Percentiles rank a stretch among this genome's conserved stretches.
These are phyloP conservation scores for Myrmophylax atrothorax DNA, from an alignment of 2,113 vertebrate species.

Conservation along the genomic window DNA sequence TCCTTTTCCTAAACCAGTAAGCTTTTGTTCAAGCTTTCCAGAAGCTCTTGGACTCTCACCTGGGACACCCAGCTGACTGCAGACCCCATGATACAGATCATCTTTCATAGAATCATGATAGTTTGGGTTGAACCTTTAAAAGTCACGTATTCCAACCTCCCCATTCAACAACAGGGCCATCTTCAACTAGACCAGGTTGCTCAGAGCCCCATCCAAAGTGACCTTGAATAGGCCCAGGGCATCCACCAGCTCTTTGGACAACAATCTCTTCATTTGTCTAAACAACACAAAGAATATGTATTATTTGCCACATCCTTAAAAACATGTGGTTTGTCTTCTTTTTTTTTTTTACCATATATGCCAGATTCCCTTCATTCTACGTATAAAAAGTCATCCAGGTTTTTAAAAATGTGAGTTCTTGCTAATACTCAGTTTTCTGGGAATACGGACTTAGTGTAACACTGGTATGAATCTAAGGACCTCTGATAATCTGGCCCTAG, in stretches of 20 bases:
- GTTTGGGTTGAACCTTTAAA: background rate
- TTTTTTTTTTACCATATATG: background rate
- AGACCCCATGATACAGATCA: background rate
- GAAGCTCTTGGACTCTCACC: background rate
- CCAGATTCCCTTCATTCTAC: background rate
- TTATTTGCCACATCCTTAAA: background rate
- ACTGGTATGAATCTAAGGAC: background rate
- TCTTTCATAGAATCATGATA: background rate
- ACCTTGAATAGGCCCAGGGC: background rate
- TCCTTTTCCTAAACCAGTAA: background rate
- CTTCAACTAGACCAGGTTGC: background rate
- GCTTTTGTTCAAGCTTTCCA: background rate
- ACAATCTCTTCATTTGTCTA: background rate
- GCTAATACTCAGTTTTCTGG: background rate
- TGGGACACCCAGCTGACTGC: background rate
- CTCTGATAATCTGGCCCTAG: background rate
- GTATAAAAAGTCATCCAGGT: background rate
- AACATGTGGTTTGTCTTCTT: background rate
- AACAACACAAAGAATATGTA: background rate
- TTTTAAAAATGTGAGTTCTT: background rate
- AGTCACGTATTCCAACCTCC: background rate
- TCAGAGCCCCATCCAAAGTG: background rate
- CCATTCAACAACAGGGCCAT: too few species aligned
- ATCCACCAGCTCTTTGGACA: background rate
- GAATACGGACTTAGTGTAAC: background rate